Percentiles rank a stretch among this genome's conserved stretches.
These are phyloP conservation scores for Nyctibius grandis DNA, from an alignment of 2,797 vertebrate species.

Conservation along the genomic window DNA sequence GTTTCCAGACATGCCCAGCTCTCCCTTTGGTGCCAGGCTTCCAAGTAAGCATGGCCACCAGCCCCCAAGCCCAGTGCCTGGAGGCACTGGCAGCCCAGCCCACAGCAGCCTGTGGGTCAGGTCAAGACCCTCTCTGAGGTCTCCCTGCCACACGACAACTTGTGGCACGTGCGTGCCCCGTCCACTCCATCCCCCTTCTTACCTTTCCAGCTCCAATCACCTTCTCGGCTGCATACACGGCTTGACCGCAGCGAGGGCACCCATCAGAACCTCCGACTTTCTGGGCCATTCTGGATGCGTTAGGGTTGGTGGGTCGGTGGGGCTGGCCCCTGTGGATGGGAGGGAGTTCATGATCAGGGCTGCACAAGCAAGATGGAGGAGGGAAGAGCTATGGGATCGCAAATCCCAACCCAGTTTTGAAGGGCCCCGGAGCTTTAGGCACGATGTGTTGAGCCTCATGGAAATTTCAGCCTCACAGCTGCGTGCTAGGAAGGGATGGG, in stretches of 20 bases:
- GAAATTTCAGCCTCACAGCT: not conserved
- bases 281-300: constrained; percentile 84
- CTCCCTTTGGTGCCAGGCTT: not conserved
- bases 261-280: constrained; percentile 85
- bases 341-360: not conserved
- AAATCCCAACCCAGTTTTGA: not conserved
- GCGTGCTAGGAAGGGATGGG: not conserved
- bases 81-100: not conserved
- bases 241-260: constrained; percentile 88
- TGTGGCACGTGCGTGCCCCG: rapidly evolving
- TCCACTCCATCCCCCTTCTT: constrained; percentile 19
- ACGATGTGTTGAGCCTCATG: not conserved
- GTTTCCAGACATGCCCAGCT: not conserved
- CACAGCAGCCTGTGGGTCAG: not conserved
- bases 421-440: not conserved
- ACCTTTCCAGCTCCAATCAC: constrained; percentile 92
- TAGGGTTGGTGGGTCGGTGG: constrained; percentile 84
- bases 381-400: not conserved
- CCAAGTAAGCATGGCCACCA: rapidly evolving
- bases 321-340: constrained; percentile 67
- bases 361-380: not conserved
- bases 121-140: not conserved
- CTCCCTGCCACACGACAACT: not conserved
- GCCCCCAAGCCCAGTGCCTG: not conserved
- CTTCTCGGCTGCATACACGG: constrained; percentile 92